These are phyloP conservation scores for Crotalus horridus DNA, from an alignment of 2,113 vertebrate species.

Conservation along the genomic window DNA sequence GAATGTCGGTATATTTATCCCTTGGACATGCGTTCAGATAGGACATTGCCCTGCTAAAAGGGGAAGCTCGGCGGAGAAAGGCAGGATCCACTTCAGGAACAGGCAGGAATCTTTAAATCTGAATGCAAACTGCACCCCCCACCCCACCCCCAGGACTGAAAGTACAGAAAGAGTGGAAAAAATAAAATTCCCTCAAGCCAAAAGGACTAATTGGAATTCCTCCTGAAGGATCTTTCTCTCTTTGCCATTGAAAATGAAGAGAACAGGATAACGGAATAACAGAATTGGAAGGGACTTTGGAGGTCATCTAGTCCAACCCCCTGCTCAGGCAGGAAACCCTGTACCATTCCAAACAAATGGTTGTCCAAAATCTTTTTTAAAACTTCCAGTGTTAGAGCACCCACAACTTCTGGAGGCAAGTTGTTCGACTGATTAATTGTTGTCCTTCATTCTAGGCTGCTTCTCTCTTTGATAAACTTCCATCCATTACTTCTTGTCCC, in stretches of 20 bases:
- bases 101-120: neutral
- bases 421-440: no score
- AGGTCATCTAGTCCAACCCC: no score
- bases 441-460: no score
- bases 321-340: no score
- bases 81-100: neutral
- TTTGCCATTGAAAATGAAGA: neutral
- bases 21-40: slow-evolving; percentile 50
- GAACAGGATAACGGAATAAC: neutral
- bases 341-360: no score
- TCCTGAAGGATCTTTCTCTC: neutral
- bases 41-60: slow-evolving; percentile 39
- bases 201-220: neutral
- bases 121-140: neutral
- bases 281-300: no score
- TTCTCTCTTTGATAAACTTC: no score
- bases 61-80: slow-evolving; percentile 15
- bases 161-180: neutral
- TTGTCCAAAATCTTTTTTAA: no score
- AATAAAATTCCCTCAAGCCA: neutral
- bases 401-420: no score
- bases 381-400: no score
- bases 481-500: no score
- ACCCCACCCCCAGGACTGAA: neutral
- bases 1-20: slow-evolving; percentile 72